Percentiles rank a stretch among this genome's conserved stretches.
Evolutionary conservation across 2,888 invertebrate species (phyloP).

Genomic region (Torymus tubicola): DNA sequence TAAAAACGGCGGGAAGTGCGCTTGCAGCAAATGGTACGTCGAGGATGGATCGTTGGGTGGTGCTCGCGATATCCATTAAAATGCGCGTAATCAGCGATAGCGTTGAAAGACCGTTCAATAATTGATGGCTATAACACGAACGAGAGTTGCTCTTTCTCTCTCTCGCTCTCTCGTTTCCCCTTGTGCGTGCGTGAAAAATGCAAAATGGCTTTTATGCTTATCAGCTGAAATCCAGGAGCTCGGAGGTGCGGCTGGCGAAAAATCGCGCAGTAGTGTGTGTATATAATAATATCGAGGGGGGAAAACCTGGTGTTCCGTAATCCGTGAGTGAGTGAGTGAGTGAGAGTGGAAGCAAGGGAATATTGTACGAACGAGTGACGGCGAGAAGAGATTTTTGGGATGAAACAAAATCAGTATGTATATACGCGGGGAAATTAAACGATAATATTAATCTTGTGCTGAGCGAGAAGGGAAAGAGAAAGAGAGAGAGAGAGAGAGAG

Average conservation of each 20-base stretch:
- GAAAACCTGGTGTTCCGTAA: too few relatives aligned
- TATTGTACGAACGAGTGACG: too few relatives aligned
- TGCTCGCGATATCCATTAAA: conserved; percentile 36
- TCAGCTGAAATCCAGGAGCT: conserved; percentile 23
- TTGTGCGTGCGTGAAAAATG: conserved; percentile 26
- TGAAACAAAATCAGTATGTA: conserved; percentile 25
- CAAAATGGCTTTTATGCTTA: conserved; percentile 42
- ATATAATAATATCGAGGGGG: too few relatives aligned
- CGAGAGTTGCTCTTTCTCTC: neutral
- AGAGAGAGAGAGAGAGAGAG: too few relatives aligned
- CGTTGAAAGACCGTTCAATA: conserved; percentile 37
- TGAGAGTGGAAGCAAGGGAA: too few relatives aligned
- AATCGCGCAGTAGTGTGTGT: conserved; percentile 18
- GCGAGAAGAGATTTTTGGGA: too few relatives aligned
- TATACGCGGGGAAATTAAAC: conserved; percentile 35
- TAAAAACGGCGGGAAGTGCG: neutral
- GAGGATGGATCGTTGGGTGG: neutral
- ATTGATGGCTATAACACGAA: conserved; percentile 30
- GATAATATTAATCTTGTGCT: conserved; percentile 34
- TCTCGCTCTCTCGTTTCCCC: neutral
- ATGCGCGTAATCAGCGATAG: conserved; percentile 41
- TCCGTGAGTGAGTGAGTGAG: too few relatives aligned
- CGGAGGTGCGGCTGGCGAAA: neutral
- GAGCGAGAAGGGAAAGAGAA: too few relatives aligned
- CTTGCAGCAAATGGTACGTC: neutral